Conservation (phyloP, 2,888 invertebrate genomes). For the Philaethria dido region DNA sequence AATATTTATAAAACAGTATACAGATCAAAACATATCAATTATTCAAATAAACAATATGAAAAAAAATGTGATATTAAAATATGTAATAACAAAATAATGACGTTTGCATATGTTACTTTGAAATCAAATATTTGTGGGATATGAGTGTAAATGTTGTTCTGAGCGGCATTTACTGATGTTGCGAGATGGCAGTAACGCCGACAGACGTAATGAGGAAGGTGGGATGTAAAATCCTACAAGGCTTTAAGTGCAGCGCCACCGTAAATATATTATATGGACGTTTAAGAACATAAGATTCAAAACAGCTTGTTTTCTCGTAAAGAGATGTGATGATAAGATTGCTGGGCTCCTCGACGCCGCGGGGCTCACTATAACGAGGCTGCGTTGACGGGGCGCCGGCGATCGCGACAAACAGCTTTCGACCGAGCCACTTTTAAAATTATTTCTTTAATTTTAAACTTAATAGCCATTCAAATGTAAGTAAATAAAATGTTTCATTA, state of each 20-base stretch:
- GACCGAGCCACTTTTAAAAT: constrained; percentile 63
- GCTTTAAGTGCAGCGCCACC: constrained; percentile 41
- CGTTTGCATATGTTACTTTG: constrained; percentile 40
- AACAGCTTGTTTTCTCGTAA: constrained; percentile 52
- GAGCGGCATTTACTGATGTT: constrained; percentile 70
- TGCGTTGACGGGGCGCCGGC: constrained; percentile 62
- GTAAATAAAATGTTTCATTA: constrained; percentile 8
- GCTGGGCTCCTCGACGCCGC: constrained; percentile 63
- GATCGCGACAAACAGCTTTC: constrained; percentile 58
- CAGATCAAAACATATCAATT: background rate
- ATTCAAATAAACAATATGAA: background rate
- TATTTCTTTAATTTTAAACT: constrained; percentile 57
- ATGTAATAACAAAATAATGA: constrained; percentile 43
- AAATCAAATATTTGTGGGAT: constrained; percentile 59
- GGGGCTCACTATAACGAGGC: constrained; percentile 73
- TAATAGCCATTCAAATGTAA: constrained; percentile 43
- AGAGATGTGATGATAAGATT: constrained; percentile 59
- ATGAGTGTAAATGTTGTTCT: constrained; percentile 76
- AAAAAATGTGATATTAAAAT: constrained; percentile 4
- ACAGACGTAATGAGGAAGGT: constrained; percentile 75
- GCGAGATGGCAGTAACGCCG: constrained; percentile 71
- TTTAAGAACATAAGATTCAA: constrained; percentile 56
- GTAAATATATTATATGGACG: constrained; percentile 25
- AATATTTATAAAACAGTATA: background rate
- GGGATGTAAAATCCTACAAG: constrained; percentile 60